Percentiles rank a stretch among this genome's conserved stretches.
Evolutionary conservation across 1,140 invertebrate genomes (phyloP).

Genomic region (Wasmannia auropunctata): DNA sequence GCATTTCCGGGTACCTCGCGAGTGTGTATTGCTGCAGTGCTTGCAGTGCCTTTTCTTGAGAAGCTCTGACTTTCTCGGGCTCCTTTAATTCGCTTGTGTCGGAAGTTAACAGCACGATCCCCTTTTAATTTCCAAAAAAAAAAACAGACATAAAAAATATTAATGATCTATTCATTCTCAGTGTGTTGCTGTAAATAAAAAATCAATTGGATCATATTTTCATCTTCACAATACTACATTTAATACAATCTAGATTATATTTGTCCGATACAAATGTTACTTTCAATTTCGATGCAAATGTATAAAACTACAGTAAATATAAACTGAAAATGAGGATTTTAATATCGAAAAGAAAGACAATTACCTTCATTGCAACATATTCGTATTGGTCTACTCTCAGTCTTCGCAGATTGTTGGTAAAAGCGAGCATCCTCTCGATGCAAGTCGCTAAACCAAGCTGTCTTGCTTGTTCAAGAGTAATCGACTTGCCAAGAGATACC

Average conservation of each 20-base stretch:
- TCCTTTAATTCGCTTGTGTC: conserved; percentile 97
- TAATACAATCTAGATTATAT: not conserved
- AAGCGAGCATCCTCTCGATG: conserved; percentile 97
- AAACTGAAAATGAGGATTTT: not conserved
- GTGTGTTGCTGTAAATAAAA: not conserved
- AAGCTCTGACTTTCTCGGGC: conserved; percentile 95
- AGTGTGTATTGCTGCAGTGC: conserved; percentile 96
- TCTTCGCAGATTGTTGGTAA: conserved; percentile 95
- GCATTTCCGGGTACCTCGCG: conserved; percentile 95
- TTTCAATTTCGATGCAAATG: not conserved
- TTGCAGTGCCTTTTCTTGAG: conserved; percentile 97
- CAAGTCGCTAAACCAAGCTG: conserved; percentile 91
- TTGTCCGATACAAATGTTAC: not conserved
- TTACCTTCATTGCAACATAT: conserved; percentile 97
- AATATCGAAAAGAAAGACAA: not conserved
- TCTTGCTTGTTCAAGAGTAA: conserved; percentile 91
- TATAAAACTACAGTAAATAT: not conserved
- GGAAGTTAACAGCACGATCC: conserved; percentile 96
- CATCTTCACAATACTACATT: not conserved
- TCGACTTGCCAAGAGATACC: conserved; percentile 91
- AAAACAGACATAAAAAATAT: not conserved
- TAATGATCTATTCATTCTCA: not conserved
- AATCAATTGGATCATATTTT: not conserved
- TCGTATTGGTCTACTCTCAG: conserved; percentile 98
- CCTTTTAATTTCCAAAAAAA: conserved; percentile 78